Conservation (phyloP, 2,797 vertebrate species). For the Sebastes aleutianus region DNA sequence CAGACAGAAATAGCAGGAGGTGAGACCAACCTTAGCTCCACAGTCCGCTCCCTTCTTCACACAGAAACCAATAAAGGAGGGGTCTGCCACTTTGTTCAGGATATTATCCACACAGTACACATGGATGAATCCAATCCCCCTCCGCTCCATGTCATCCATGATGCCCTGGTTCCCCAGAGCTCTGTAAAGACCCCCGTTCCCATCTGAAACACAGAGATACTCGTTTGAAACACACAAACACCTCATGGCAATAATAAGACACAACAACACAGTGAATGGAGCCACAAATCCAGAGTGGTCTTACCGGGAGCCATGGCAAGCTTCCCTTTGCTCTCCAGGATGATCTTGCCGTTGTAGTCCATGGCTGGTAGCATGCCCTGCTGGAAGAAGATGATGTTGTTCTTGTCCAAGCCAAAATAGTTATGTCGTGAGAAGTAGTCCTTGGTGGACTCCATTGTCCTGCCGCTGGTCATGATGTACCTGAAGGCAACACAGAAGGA, state of each 20-base stretch:
- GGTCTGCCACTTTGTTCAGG: slow-evolving; percentile 96
- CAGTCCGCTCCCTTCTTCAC: slow-evolving; percentile 93
- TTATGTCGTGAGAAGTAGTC: slow-evolving; percentile 88
- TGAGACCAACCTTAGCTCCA: slow-evolving; percentile 91
- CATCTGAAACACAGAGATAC: slow-evolving; percentile 81
- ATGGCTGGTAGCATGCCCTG: slow-evolving; percentile 98
- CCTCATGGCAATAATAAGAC: neutral
- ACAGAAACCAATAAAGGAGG: slow-evolving; percentile 94
- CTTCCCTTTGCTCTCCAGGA: slow-evolving; percentile 92
- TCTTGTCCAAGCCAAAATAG: slow-evolving; percentile 90
- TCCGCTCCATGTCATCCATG: slow-evolving; percentile 88
- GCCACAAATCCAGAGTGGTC: neutral
- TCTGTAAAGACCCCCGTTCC: slow-evolving; percentile 95
- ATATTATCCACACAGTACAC: slow-evolving; percentile 99
- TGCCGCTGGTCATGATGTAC: slow-evolving; percentile 99
- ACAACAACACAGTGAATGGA: neutral
- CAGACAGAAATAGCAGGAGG: neutral
- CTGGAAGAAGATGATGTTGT: slow-evolving; percentile 92
- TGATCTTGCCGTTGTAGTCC: slow-evolving; percentile 92
- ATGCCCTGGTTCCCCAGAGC: slow-evolving; percentile 88
- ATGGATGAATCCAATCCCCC: slow-evolving; percentile 87
- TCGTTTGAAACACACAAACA: neutral
- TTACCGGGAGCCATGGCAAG: slow-evolving; percentile 96
- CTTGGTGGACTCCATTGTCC: slow-evolving; percentile 91
- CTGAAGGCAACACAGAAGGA: slow-evolving; percentile 68